These are phyloP conservation scores for Melangyna quadrimaculata DNA, from an alignment of 2,888 invertebrate genomes.

Conservation along the genomic window DNA sequence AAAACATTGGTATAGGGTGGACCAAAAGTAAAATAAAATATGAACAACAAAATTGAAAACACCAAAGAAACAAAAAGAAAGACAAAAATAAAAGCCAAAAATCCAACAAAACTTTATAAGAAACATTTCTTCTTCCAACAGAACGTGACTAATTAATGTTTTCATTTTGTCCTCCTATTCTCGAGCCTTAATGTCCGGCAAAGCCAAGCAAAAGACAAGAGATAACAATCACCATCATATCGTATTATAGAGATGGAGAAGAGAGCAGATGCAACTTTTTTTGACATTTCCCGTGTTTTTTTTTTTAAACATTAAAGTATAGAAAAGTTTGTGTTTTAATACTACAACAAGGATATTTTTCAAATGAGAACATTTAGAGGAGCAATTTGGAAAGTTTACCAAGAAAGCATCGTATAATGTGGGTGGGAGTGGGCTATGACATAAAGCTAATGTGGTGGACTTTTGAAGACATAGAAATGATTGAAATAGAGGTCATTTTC, in stretches of 20 bases:
- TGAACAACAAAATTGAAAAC: conserved; percentile 28
- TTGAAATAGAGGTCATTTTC: background rate
- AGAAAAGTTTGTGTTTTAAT: conserved; percentile 17
- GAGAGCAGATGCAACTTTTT: conserved; percentile 49
- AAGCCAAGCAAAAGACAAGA: conserved; percentile 25
- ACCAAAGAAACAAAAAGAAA: background rate
- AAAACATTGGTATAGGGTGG: conserved; percentile 43
- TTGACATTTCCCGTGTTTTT: background rate
- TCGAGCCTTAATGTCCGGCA: conserved; percentile 24
- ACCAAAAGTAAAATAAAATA: conserved; percentile 46
- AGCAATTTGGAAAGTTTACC: conserved; percentile 37
- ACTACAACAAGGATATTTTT: conserved; percentile 35
- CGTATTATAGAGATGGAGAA: background rate
- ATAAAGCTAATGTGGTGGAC: background rate
- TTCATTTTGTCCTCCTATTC: conserved; percentile 35
- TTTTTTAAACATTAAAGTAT: background rate
- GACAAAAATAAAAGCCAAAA: background rate
- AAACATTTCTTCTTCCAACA: conserved; percentile 49
- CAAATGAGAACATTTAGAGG: conserved; percentile 37
- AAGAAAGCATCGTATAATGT: background rate
- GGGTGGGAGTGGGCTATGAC: background rate
- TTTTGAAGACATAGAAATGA: background rate
- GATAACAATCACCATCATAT: conserved; percentile 34
- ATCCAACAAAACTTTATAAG: conserved; percentile 32
- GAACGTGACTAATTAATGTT: conserved; percentile 71